Evolutionary conservation across 2,797 vertebrate genomes (phyloP).

Genomic region (Jordanella pulchra): DNA sequence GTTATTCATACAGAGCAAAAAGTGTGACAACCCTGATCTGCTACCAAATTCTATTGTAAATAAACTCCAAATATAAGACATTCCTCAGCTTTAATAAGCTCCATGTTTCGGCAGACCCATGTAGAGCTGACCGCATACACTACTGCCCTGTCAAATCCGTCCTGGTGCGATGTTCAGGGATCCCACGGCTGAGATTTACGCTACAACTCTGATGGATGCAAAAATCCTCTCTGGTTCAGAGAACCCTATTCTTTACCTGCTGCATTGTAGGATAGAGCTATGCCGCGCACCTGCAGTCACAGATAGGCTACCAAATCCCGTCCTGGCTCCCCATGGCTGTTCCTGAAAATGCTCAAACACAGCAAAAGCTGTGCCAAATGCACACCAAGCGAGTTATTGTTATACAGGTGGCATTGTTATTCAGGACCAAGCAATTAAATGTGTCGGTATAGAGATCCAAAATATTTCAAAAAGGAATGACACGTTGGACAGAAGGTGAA

Average conservation of each 20-base stretch:
- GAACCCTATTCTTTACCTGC: constrained; percentile 66
- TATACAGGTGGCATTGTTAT: constrained; percentile 9
- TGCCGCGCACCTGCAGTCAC: constrained; percentile 47
- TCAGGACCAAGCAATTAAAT: background rate
- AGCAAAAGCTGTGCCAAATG: constrained; percentile 22
- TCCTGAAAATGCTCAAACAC: constrained; percentile 46
- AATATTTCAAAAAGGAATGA: constrained; percentile 21
- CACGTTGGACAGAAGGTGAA: constrained; percentile 24
- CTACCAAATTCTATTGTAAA: background rate
- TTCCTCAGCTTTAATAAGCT: constrained; percentile 2
- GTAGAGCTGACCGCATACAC: constrained; percentile 13
- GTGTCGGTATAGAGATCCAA: constrained; percentile 4
- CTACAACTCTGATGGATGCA: constrained; percentile 18
- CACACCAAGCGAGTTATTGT: constrained; percentile 20
- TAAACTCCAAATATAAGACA: constrained; percentile 2
- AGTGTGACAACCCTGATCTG: background rate
- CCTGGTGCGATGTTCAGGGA: constrained; percentile 26
- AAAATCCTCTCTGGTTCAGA: constrained; percentile 42
- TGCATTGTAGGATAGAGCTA: constrained; percentile 55
- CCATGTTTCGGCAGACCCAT: background rate
- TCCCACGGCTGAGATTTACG: constrained; percentile 25
- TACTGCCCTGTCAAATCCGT: constrained; percentile 20
- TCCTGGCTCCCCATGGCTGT: constrained; percentile 19
- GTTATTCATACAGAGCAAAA: no score
- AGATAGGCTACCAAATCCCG: constrained; percentile 7